These are phyloP conservation scores for Apis florea DNA, from an alignment of 1,140 invertebrate species.

Conservation along the genomic window DNA sequence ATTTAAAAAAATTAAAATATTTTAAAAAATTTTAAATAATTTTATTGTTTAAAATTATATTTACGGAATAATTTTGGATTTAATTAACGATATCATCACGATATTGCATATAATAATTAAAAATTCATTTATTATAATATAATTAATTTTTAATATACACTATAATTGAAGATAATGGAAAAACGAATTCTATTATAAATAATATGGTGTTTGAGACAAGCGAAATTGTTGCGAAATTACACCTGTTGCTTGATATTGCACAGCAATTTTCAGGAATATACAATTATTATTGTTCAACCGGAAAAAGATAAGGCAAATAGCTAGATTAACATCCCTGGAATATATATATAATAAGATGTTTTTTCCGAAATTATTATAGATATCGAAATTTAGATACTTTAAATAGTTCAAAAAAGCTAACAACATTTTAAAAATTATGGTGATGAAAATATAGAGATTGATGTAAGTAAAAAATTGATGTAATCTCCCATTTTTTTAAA, in stretches of 20 bases:
- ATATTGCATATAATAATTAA: too few relatives aligned
- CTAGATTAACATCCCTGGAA: too few relatives aligned
- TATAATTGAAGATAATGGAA: not conserved
- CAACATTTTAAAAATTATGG: too few relatives aligned
- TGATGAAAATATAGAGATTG: too few relatives aligned
- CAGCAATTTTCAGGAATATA: constrained; percentile 20
- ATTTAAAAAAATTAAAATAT: not conserved
- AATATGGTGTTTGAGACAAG: not conserved
- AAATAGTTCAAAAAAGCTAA: too few relatives aligned
- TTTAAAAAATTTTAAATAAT: not conserved
- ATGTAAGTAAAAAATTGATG: too few relatives aligned
- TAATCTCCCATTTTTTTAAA: too few relatives aligned
- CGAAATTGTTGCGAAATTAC: constrained; percentile 33
- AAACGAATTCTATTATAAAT: constrained; percentile 16
- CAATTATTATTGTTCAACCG: constrained; percentile 14
- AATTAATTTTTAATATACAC: not conserved
- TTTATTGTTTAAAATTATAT: not conserved
- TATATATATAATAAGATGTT: too few relatives aligned
- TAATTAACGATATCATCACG: not conserved
- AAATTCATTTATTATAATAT: too few relatives aligned
- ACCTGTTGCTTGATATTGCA: constrained; percentile 9
- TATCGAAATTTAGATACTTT: too few relatives aligned
- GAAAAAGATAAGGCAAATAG: not conserved
- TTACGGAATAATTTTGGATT: not conserved
- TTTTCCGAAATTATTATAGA: too few relatives aligned